phyloP scores from a whole-genome alignment of 2,113 vertebrate species.

The Trematomus loennbergii region DNA sequence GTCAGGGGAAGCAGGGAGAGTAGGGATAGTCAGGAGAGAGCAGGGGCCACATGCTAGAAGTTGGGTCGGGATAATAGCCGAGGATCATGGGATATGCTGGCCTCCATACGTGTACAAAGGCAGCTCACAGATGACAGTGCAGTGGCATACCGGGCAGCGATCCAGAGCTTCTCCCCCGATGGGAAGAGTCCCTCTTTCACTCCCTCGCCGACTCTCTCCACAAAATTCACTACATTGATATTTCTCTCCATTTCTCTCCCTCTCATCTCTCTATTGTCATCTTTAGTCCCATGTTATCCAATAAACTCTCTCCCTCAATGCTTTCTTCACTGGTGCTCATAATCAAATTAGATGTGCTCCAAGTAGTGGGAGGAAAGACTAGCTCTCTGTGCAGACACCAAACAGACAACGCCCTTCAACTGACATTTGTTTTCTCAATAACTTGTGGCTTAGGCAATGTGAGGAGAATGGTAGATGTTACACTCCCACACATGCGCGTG shows the following conservation, averaged over 20 bases:
- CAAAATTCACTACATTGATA: slow-evolving; percentile 49
- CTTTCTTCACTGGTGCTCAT: slow-evolving; percentile 55
- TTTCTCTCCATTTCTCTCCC: slow-evolving; percentile 44
- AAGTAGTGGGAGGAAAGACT: slow-evolving; percentile 70
- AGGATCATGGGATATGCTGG: slow-evolving; percentile 67
- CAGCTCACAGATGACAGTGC: slow-evolving; percentile 69
- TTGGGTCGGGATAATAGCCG: slow-evolving; percentile 42
- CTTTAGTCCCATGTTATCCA: slow-evolving; percentile 48
- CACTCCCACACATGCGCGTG: slow-evolving; percentile 30
- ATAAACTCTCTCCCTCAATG: slow-evolving; percentile 55
- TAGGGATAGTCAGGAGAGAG: slow-evolving; percentile 22
- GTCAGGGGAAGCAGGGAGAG: neutral
- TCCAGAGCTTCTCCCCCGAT: slow-evolving; percentile 62
- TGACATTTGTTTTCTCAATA: slow-evolving; percentile 82
- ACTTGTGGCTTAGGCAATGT: slow-evolving; percentile 72
- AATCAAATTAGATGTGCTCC: slow-evolving; percentile 80
- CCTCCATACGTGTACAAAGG: slow-evolving; percentile 62
- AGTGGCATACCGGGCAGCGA: slow-evolving; percentile 55
- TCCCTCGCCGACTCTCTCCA: slow-evolving; percentile 34
- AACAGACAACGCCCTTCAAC: slow-evolving; percentile 81
- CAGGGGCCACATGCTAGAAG: slow-evolving; percentile 50
- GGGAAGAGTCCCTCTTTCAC: slow-evolving; percentile 56
- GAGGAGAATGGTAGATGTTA: slow-evolving; percentile 68
- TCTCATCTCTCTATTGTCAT: slow-evolving; percentile 60
- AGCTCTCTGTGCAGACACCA: slow-evolving; percentile 63